Evolutionary conservation across 1,140 invertebrate species (phyloP), one percentile per base, ranked within the genome.

Genomic region (Cryptotermes secundus): DNA sequence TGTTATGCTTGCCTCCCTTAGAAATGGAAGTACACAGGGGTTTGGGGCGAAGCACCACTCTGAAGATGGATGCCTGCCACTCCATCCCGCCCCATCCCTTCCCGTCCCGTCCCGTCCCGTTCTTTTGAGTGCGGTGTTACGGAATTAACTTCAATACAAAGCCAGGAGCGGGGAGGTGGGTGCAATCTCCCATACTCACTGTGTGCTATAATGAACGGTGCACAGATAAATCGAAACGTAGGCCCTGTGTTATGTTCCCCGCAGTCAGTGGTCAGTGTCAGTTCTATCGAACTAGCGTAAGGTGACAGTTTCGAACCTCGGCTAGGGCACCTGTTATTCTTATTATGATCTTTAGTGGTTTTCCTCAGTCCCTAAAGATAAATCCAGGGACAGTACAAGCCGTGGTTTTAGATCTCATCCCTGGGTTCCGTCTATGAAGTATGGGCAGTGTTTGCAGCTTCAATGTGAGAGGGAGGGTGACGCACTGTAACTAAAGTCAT

Each of bases 71-170:
- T n/a, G n/a, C n/a, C n/a, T n/a, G n/a, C n/a, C n/a, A n/a, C n/a
- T n/a, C n/a, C n/a, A n/a, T n/a, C n/a, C n/a, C n/a, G n/a, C n/a
- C n/a, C n/a, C n/a, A n/a, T n/a, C n/a, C n/a, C n/a, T 19, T 59
- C 12, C 19, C 53, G 26, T n/a, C 14, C n/a, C 59, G 9, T n/a
- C 42, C 42, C 80, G 34, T n/a, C 35, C 35, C 3, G 26, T 35
- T 35, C 42, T 45, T 38, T 38, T 22, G 22, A 81, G 42, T 45
- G 80, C 80, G 34, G 34, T 34, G 35, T 81, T 35, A 81, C 80
- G 80, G 80, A 81, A 81, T 81, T 81, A 81, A 81, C 42, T n/a
- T n/a, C 6, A 34, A 16, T 34, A 81, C 80, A 81, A 81, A 81
- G 80, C 80, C 80, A 81, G 7, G n/a, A n/a, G n/a, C n/a, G n/a